Conservation (phyloP, 35 echinoderm and acorn worm species). For the Patiria miniata region DNA sequence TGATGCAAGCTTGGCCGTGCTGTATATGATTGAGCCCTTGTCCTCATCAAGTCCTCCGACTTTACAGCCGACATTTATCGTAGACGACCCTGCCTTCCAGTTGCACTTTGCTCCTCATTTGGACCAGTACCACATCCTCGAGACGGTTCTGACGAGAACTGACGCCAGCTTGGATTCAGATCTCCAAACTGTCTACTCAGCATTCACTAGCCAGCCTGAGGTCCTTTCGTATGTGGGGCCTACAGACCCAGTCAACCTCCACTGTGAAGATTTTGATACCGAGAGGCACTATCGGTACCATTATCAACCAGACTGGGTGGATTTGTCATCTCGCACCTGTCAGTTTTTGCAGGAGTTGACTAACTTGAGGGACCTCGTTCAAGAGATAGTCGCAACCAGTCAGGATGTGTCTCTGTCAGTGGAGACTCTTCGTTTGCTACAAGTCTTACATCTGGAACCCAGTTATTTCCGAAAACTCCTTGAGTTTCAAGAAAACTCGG, state of each 20-base stretch:
- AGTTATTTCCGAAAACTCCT: background rate
- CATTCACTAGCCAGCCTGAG: background rate
- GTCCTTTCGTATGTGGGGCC: background rate
- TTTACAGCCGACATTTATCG: background rate
- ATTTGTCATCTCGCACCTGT: background rate
- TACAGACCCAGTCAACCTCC: background rate
- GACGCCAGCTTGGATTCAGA: background rate
- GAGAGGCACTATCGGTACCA: background rate
- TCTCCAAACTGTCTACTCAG: slow-evolving; percentile 3
- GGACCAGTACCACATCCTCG: background rate
- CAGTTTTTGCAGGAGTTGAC: background rate
- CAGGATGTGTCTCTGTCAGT: background rate
- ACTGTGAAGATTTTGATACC: background rate
- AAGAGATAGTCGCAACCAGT: background rate
- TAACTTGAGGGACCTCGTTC: background rate
- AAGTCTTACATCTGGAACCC: background rate
- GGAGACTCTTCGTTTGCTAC: background rate
- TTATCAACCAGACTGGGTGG: background rate
- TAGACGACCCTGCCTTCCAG: background rate
- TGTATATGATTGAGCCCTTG: slow-evolving; percentile 28
- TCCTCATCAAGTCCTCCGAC: background rate
- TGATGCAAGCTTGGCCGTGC: background rate
- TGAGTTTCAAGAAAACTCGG: slow-evolving; percentile 5
- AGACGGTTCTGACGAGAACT: background rate
- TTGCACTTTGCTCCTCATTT: background rate